Conservation (phyloP, 2,113 vertebrate genomes). For the Apodemus sylvaticus region DNA sequence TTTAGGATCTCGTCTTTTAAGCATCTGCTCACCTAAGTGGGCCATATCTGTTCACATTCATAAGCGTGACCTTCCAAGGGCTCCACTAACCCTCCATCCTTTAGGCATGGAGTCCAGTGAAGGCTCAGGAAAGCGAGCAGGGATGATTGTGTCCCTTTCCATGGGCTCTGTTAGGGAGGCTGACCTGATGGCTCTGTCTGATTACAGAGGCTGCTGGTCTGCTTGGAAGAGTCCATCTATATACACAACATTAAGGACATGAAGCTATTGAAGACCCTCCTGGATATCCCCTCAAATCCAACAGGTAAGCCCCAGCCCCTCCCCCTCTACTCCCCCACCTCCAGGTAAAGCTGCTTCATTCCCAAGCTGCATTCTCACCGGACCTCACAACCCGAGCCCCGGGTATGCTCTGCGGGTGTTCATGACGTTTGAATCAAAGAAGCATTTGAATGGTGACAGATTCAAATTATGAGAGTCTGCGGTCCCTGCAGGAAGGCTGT, state of each 20-base stretch:
- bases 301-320: constrained; percentile 85
- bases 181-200: constrained; percentile 72
- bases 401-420: background rate
- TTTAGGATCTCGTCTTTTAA: background rate
- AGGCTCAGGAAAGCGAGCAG: background rate
- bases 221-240: constrained; percentile 94
- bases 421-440: background rate
- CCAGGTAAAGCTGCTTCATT: background rate
- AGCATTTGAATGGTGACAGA: background rate
- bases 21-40: background rate
- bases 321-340: background rate
- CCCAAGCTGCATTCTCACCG: background rate
- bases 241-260: constrained; percentile 98
- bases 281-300: constrained; percentile 92
- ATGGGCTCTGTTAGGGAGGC: background rate
- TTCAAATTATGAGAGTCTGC: rapidly evolving
- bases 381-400: rapidly evolving
- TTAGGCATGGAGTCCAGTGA: background rate
- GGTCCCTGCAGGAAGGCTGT: background rate
- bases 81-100: background rate
- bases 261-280: constrained; percentile 95
- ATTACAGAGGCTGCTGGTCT: constrained; percentile 93
- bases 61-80: background rate
- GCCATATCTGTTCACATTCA: rapidly evolving
- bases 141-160: background rate